phyloP scores from a whole-genome alignment of 2,888 invertebrate genomes.

The Panorpa germanica region DNA sequence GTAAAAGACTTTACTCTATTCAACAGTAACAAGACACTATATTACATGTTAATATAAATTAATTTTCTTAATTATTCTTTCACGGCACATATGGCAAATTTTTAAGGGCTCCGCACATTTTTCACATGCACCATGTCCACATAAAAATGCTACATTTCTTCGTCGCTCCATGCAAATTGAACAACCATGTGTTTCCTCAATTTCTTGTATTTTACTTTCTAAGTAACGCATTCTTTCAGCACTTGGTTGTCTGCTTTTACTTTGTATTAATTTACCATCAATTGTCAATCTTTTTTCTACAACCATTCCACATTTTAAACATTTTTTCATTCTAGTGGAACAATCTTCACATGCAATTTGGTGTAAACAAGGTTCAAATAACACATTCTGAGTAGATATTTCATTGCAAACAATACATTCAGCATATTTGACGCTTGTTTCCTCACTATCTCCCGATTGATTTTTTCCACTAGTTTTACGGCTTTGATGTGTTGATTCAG shows the following conservation, averaged over 20 bases:
- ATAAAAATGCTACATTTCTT: constrained; percentile 68
- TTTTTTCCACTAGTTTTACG: too few species aligned
- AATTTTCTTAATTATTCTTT: constrained; percentile 24
- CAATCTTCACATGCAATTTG: constrained; percentile 57
- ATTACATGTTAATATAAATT: constrained; percentile 25
- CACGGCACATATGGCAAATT: constrained; percentile 60
- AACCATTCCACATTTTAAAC: constrained; percentile 40
- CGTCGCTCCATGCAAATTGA: constrained; percentile 76
- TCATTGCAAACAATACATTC: constrained; percentile 59
- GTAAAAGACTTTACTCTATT: too few species aligned
- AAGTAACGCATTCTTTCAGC: constrained; percentile 43
- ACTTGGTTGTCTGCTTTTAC: constrained; percentile 32
- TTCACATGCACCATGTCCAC: constrained; percentile 72
- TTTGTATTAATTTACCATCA: constrained; percentile 29
- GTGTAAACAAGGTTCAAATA: constrained; percentile 56
- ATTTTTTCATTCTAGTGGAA: constrained; percentile 57
- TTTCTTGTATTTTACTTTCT: constrained; percentile 64
- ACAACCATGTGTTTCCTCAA: constrained; percentile 72
- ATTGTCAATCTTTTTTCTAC: constrained; percentile 35
- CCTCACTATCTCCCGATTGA: too few species aligned
- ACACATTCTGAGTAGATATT: constrained; percentile 36
- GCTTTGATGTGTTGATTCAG: too few species aligned
- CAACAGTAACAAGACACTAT: too few species aligned
- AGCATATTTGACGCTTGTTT: too few species aligned
- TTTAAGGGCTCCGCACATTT: constrained; percentile 63